These are phyloP conservation scores for Phortica okadai DNA, from an alignment of 2,888 invertebrate species.

Conservation along the genomic window DNA sequence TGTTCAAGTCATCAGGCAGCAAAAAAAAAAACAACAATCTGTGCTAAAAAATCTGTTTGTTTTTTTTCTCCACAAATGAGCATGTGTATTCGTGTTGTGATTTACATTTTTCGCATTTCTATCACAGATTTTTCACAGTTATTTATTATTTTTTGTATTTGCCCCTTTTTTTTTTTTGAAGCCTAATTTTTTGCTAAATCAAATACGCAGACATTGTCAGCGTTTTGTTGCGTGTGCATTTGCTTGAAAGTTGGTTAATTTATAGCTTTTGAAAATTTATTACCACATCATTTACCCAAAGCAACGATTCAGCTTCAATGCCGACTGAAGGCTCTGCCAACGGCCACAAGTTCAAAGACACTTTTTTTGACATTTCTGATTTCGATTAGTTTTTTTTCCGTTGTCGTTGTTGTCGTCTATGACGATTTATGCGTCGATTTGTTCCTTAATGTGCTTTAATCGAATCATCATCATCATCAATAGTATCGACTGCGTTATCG, in stretches of 20 bases:
- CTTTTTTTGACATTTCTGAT: conserved; percentile 48
- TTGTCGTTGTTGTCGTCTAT: neutral
- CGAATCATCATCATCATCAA: conserved; percentile 10
- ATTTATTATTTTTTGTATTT: neutral
- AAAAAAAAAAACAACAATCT: neutral
- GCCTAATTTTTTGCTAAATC: neutral
- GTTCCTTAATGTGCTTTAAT: conserved; percentile 23
- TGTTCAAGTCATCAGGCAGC: neutral
- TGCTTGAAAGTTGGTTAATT: conserved; percentile 50
- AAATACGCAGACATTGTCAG: neutral
- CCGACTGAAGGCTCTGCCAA: conserved; percentile 4
- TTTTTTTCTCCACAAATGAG: neutral
- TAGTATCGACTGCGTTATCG: neutral
- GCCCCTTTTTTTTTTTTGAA: neutral
- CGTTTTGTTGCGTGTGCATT: neutral
- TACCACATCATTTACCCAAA: conserved; percentile 45
- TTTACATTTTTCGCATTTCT: conserved; percentile 31
- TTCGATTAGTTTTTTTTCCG: conserved; percentile 52
- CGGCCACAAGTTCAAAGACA: conserved; percentile 49
- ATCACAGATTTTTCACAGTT: conserved; percentile 4
- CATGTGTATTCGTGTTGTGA: conserved; percentile 13
- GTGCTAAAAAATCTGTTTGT: neutral
- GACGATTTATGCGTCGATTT: conserved; percentile 60
- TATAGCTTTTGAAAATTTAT: conserved; percentile 64
- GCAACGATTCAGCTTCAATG: neutral